Percentiles rank a stretch among this genome's conserved stretches.
These are phyloP conservation scores for Tragulus kanchil DNA, from an alignment of 2,113 vertebrate species.

Conservation along the genomic window DNA sequence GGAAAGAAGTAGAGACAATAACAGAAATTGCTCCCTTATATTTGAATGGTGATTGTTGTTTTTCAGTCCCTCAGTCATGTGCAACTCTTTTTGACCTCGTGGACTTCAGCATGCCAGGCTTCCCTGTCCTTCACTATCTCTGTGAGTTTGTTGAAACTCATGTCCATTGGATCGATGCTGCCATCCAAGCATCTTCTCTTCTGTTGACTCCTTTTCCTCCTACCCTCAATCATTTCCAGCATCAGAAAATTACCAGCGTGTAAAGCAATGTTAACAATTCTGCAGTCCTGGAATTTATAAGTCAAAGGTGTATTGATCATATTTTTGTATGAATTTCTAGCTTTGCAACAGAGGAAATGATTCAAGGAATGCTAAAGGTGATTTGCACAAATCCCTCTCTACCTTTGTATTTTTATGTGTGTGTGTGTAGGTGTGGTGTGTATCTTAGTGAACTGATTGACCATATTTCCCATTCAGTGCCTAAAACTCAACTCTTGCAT, in stretches of 20 bases:
- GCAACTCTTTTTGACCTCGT: not conserved
- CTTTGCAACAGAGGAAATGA: not conserved
- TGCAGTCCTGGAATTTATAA: not conserved
- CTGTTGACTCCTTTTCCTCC: rapidly evolving
- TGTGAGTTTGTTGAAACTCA: not conserved
- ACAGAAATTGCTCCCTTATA: not conserved
- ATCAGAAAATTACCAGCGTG: not conserved
- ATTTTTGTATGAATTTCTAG: not conserved
- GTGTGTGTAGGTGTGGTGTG: not conserved
- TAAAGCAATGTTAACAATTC: not conserved
- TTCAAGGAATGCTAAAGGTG: not conserved
- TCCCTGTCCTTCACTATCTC: not conserved
- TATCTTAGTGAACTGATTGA: not conserved
- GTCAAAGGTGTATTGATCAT: not conserved
- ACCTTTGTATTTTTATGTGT: not conserved
- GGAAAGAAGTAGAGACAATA: not conserved
- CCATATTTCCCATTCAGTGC: not conserved
- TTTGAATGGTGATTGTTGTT: not conserved
- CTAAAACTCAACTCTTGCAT: not conserved
- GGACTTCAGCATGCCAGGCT: not conserved
- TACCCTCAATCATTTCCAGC: not conserved
- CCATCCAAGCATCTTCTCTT: not conserved
- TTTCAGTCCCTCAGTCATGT: not conserved
- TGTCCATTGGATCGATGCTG: not conserved
- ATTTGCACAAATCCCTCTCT: not conserved